Evolutionary conservation across 1,140 invertebrate species (phyloP).

Genomic region (Bombus ignitus): DNA sequence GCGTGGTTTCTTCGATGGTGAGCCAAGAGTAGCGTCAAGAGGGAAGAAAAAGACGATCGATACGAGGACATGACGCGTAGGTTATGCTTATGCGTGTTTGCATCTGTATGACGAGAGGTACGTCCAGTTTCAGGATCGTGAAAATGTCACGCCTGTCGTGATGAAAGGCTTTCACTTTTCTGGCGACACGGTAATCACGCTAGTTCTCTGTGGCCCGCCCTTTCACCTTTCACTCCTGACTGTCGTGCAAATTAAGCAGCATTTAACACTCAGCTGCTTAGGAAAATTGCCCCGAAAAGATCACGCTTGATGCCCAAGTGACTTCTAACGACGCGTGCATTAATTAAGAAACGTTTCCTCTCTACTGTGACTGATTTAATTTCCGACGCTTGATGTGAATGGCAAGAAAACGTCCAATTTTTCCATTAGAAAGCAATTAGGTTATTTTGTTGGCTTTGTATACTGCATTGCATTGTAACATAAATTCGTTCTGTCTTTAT

Average conservation of each 20-base stretch:
- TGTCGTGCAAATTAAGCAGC: constrained; percentile 52
- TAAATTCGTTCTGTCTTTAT: too few relatives aligned
- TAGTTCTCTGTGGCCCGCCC: background rate
- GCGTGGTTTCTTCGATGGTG: background rate
- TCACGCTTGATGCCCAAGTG: background rate
- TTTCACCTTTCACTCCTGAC: constrained; percentile 47
- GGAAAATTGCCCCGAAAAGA: constrained; percentile 37
- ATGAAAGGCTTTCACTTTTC: constrained; percentile 49
- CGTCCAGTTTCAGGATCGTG: constrained; percentile 34
- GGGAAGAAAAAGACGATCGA: background rate
- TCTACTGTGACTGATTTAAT: background rate
- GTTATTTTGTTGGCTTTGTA: too few relatives aligned
- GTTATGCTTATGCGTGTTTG: background rate
- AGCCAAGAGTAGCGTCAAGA: background rate
- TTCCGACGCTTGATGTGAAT: background rate
- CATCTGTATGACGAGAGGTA: background rate
- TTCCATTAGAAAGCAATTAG: background rate
- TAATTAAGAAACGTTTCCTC: background rate
- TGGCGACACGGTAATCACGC: constrained; percentile 1
- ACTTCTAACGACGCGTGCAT: background rate
- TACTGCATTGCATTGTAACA: too few relatives aligned
- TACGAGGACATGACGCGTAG: background rate
- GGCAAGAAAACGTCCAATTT: too few relatives aligned
- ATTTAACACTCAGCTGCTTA: constrained; percentile 53
- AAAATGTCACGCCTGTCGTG: constrained; percentile 32